Evolutionary conservation across 2,797 vertebrate genomes (phyloP).

Genomic region (Urosaurus nigricauda): DNA sequence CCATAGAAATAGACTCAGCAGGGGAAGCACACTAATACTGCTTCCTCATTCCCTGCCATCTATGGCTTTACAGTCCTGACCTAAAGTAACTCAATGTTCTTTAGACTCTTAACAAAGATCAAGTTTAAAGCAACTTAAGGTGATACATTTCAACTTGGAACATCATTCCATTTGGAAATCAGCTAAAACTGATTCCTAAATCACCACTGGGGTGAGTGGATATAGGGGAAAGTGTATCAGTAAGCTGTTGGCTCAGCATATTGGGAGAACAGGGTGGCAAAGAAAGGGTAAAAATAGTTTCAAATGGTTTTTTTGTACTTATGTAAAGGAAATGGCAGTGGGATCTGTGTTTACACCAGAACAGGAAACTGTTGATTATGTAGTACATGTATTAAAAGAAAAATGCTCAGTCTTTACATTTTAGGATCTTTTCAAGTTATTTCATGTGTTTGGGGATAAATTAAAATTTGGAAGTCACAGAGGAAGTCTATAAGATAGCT

Average conservation of each 20-base stretch:
- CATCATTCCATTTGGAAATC: neutral
- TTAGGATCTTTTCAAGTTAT: too few species aligned
- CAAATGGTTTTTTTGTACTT: neutral
- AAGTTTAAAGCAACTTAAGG: neutral
- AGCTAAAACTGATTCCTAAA: neutral
- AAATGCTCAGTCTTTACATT: too few species aligned
- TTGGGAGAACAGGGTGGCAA: neutral
- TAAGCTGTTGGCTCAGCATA: neutral
- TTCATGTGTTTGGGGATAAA: neutral
- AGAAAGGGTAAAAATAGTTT: neutral
- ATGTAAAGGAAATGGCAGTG: neutral
- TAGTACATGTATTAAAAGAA: neutral
- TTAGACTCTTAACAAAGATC: constrained; percentile 14
- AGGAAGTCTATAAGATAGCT: neutral
- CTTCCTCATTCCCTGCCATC: constrained; percentile 5
- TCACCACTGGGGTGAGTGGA: neutral
- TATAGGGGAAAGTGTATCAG: neutral
- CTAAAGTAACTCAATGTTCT: constrained; percentile 24
- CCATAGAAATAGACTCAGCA: constrained; percentile 38
- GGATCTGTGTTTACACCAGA: neutral
- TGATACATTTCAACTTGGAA: constrained; percentile 8
- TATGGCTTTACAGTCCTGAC: constrained; percentile 26
- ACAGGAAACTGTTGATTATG: neutral
- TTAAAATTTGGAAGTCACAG: neutral
- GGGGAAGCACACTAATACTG: constrained; percentile 26